phyloP scores from a whole-genome alignment of 2,888 invertebrate species.

The Hipparchia semele region DNA sequence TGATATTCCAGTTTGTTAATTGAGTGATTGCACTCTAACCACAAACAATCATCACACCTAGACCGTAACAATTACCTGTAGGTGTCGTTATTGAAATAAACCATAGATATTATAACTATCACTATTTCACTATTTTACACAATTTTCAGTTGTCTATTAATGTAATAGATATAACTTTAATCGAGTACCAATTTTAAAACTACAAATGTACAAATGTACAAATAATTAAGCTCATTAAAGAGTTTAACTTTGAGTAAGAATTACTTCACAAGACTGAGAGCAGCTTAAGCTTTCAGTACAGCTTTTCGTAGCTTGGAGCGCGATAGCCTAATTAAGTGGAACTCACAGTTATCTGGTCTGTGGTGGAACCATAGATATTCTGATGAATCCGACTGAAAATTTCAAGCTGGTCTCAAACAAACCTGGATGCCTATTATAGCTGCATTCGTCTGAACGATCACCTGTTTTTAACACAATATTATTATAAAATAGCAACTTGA shows the following conservation, averaged over 20 bases:
- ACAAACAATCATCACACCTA: conserved; percentile 18
- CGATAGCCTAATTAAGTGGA: background rate
- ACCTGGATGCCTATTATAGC: too few relatives aligned
- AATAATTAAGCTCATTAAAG: conserved; percentile 10
- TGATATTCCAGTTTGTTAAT: conserved; percentile 15
- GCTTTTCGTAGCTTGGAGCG: background rate
- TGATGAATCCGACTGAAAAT: background rate
- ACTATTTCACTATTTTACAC: background rate
- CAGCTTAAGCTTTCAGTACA: conserved; percentile 9
- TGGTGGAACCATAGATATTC: background rate
- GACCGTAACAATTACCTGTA: conserved; percentile 9
- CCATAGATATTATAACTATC: background rate
- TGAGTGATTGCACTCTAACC: conserved; percentile 15
- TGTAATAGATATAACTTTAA: background rate
- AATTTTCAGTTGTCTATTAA: background rate
- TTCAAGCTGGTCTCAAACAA: too few relatives aligned
- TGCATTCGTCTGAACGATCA: too few relatives aligned
- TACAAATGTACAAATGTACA: background rate
- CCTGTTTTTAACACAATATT: too few relatives aligned
- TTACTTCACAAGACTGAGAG: background rate
- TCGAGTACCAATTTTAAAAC: background rate
- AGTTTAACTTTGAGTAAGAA: conserved; percentile 4
- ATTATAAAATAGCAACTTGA: too few relatives aligned
- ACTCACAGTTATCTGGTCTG: background rate
- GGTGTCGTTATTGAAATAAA: background rate